Base-by-base conservation (phyloP, 2,797 vertebrate species). In the Huso huso region DNA sequence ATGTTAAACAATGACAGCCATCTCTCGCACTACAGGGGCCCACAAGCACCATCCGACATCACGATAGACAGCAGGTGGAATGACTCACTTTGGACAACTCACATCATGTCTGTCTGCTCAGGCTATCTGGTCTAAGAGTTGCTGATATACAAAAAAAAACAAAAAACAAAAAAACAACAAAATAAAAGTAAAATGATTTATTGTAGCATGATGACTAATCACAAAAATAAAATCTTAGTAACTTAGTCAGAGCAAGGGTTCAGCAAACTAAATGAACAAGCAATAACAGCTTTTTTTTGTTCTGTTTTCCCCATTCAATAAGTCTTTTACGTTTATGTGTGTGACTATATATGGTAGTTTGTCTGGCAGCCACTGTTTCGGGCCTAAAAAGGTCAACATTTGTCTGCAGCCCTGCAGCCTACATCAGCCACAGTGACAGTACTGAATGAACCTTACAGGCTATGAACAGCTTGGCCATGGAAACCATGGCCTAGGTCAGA, bases 71-170 rank as follows among this genome's bases (percentile, higher is more conserved):
- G 93, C 94, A 94, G 93, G 94, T 95, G 95, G 91, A 91, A 95
- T 91, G 92, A 98, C 95, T 97, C 94, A 98, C 93, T 96, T 93
- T 92, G 86, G 91, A 96, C 94, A 95, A 97, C 94, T 99, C 97
- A 98, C 97, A 98, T 99, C 94, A 96, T 96, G 97, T 98, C 90
- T 98, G 95, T 97, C 96, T 98, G 96, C 93, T 98, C 95, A 98
- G 95, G 93, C 95, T 98, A 97, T 95, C 95, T 95, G 95, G 95
- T 94, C 95, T 98, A 97, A 99, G 95, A 96, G 94, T 96, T 95
- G 97, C 97, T 99, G 97, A 99, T 98, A 95, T 94, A 95, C 94
- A 99, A 99, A 98, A 98, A 93, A 98, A 37, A 4, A n/a, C n/a
- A 4, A 37, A 37, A 37, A 37, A 37, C 4, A 37, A 37, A 5